Evolutionary conservation across 2,888 invertebrate species (phyloP).

Genomic region (Melanargia galathea): DNA sequence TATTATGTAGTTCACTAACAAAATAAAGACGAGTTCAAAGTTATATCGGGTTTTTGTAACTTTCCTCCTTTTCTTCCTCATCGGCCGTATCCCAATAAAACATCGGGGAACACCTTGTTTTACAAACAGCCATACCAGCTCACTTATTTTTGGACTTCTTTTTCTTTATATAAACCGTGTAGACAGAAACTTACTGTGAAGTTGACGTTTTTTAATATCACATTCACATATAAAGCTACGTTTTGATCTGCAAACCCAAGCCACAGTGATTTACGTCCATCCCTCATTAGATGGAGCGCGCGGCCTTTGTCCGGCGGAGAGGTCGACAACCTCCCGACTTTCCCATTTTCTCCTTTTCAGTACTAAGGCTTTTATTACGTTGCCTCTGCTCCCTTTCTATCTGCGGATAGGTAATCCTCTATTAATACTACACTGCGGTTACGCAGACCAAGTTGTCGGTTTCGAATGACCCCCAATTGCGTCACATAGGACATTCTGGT

Average conservation of each 20-base stretch:
- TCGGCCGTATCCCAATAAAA: neutral
- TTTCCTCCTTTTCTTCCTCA: conserved; percentile 3
- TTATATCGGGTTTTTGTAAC: neutral
- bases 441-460: conserved; percentile 66
- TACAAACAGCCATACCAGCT: neutral
- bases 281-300: conserved; percentile 29
- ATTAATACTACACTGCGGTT: conserved; percentile 70
- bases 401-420: conserved; percentile 47
- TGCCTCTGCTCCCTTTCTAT: conserved; percentile 38
- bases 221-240: conserved; percentile 3
- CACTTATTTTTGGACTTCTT: neutral
- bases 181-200: no score
- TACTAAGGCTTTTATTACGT: conserved; percentile 38
- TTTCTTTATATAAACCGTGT: neutral
- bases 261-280: conserved; percentile 25
- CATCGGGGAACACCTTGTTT: neutral
- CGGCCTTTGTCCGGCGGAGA: conserved; percentile 33
- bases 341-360: conserved; percentile 38
- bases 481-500: conserved; percentile 70
- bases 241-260: conserved; percentile 20
- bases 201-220: neutral
- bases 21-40: neutral
- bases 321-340: conserved; percentile 37
- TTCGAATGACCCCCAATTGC: conserved; percentile 73
- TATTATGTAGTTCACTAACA: neutral